phyloP scores from a whole-genome alignment of 2,113 vertebrate genomes.

The Megaceryle maxima region DNA sequence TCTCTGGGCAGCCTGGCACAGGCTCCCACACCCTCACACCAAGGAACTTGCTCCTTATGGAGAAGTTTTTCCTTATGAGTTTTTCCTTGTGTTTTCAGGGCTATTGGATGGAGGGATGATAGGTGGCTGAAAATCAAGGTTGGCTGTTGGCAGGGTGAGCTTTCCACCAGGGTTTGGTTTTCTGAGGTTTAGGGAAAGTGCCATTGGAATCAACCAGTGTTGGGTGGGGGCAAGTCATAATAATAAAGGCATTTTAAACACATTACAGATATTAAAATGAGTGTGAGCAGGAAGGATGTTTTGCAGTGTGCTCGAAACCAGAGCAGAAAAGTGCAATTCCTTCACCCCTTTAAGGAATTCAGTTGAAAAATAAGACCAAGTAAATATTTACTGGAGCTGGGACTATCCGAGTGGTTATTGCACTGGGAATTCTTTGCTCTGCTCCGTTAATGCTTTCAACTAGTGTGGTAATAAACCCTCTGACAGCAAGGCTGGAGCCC shows the following conservation, averaged over 20 bases:
- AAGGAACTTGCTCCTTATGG: neutral
- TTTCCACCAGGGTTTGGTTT: neutral
- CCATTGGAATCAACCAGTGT: neutral
- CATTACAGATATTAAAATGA: rapidly evolving
- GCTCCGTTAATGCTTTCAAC: neutral
- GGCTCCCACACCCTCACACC: neutral
- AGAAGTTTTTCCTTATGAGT: neutral
- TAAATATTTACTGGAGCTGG: neutral
- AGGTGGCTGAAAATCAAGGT: neutral
- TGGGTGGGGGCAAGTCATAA: neutral
- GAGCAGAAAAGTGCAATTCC: neutral
- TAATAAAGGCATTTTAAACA: neutral
- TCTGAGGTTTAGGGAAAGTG: neutral
- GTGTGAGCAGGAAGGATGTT: neutral
- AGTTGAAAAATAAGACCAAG: neutral
- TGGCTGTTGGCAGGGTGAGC: rapidly evolving
- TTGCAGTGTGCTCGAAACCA: neutral
- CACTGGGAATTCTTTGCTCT: neutral
- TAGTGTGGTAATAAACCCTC: neutral
- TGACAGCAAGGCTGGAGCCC: neutral
- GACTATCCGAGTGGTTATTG: neutral
- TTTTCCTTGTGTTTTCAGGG: neutral
- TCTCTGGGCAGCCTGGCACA: neutral
- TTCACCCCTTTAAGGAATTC: neutral
- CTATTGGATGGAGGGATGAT: neutral